Evolutionary conservation across 1,140 invertebrate species (phyloP), one percentile per base, ranked within the genome.

Genomic region (Euwallacea fornicatus): DNA sequence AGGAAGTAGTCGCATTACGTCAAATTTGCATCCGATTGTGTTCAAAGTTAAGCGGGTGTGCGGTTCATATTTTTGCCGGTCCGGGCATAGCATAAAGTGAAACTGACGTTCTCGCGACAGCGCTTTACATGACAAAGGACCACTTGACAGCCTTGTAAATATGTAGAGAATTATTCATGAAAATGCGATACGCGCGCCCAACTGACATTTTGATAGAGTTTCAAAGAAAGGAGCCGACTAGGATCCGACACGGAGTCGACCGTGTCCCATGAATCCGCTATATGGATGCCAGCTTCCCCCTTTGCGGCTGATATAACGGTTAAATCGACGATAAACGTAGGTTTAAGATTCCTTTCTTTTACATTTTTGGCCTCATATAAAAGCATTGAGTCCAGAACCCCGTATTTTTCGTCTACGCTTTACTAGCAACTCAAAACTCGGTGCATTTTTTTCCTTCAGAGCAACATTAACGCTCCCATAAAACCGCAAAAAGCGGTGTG

Each of bases 91-190:
- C 42, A 75, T 78, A 74, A 76, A 78, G 78, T 78, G 79, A 81
- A 81, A 79, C 80, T 81, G 79, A 81, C 79, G 79, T 79, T 79
- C 54, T 44, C 53, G 81, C 81, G 81, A 82, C 81, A 82, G 77
- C 77, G 75, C 78, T 82, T 82, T 82, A 78, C 81, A 82, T 82
- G 78, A 82, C 80, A 82, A 82, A 82, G 80, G 79, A 76, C 78
- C 75, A 74, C 79, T 81, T 79, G 79, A 81, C 79, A 79, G 79
- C 76, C 76, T 75, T 76, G 80, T 81, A 81, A 81, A 82, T 82
- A 82, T 80, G 80, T 79, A 79, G 75, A 75, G 81, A 82, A 82
- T 82, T 82, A 82, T 82, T 82, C 81, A 82, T 82, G 81, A 82
- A 81, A 75, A 70, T 72, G 78, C 78, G 79, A 81, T 82, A 79